A percentile compares a stretch with the other conserved stretches of the same genome.
These are phyloP conservation scores for Eubasilissa splendida DNA, from an alignment of 2,888 invertebrate genomes.

Conservation along the genomic window DNA sequence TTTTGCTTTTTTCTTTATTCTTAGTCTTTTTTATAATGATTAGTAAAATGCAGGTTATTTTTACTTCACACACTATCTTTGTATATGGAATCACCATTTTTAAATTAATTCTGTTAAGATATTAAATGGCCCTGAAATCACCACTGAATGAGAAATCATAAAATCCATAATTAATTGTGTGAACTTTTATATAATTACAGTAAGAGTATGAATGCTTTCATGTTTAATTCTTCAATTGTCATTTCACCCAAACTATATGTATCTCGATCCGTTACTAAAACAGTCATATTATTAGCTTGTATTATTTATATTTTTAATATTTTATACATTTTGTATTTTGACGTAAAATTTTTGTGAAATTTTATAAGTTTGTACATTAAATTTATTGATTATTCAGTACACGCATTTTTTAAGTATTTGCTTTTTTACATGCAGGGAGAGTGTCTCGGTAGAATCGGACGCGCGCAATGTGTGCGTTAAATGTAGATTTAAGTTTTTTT, in stretches of 20 bases:
- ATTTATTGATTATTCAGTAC: conserved; percentile 15
- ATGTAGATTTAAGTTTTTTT: conserved; percentile 24
- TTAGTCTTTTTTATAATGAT: no score
- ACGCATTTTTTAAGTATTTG: conserved; percentile 21
- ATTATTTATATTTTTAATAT: conserved; percentile 39
- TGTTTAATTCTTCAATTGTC: no score
- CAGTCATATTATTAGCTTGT: conserved; percentile 35
- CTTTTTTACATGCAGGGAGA: conserved; percentile 17
- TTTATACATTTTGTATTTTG: conserved; percentile 41
- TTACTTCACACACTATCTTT: no score
- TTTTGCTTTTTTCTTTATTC: no score
- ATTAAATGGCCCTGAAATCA: no score
- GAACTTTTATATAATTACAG: no score
- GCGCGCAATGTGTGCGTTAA: conserved; percentile 14
- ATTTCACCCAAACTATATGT: not conserved
- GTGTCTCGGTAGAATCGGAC: not conserved
- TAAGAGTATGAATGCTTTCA: no score
- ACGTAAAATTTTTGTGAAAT: conserved; percentile 26
- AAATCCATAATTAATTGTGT: no score
- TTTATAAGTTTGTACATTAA: conserved; percentile 23
- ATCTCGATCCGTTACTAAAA: conserved; percentile 36
- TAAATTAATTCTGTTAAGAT: no score
- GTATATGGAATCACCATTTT: no score
- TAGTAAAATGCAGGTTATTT: no score
- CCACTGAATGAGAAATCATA: no score